Evolutionary conservation across 2,888 invertebrate genomes (phyloP).

Genomic region (Agonopterix arenella): DNA sequence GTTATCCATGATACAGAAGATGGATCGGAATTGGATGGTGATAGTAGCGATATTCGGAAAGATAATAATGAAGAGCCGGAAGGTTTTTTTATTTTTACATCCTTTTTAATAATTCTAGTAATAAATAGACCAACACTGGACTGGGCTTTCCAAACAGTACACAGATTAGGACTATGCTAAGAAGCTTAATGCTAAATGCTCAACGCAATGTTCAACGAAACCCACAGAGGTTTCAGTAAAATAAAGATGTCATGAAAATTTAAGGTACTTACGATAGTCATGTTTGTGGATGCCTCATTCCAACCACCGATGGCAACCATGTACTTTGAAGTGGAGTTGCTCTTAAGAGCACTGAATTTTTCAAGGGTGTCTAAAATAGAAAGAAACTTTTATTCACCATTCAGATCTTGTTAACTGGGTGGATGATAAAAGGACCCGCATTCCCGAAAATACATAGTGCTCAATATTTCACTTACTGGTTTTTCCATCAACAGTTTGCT

Average conservation of each 20-base stretch:
- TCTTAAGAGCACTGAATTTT: slow-evolving; percentile 26
- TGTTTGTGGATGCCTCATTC: slow-evolving; percentile 68
- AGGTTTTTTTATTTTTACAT: too few species aligned
- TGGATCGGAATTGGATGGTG: not conserved
- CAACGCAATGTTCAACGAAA: too few species aligned
- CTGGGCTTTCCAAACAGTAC: too few species aligned
- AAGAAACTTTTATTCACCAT: not conserved
- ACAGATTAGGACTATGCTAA: too few species aligned
- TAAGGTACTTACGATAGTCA: slow-evolving; percentile 40
- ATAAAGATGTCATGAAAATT: not conserved
- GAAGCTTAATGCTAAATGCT: too few species aligned
- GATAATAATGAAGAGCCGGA: not conserved
- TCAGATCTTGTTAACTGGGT: not conserved
- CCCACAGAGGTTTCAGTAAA: too few species aligned
- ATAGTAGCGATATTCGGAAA: not conserved
- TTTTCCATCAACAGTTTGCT: not conserved
- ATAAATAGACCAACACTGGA: too few species aligned
- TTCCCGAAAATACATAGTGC: not conserved
- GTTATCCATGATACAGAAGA: too few species aligned
- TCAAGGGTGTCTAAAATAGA: not conserved
- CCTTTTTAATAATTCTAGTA: too few species aligned
- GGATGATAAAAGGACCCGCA: not conserved
- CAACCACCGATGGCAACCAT: slow-evolving; percentile 59
- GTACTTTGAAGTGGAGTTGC: slow-evolving; percentile 50
- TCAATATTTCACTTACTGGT: not conserved